Base-by-base conservation (phyloP, 2,797 vertebrate species). In the Buphagus erythrorhynchus region DNA sequence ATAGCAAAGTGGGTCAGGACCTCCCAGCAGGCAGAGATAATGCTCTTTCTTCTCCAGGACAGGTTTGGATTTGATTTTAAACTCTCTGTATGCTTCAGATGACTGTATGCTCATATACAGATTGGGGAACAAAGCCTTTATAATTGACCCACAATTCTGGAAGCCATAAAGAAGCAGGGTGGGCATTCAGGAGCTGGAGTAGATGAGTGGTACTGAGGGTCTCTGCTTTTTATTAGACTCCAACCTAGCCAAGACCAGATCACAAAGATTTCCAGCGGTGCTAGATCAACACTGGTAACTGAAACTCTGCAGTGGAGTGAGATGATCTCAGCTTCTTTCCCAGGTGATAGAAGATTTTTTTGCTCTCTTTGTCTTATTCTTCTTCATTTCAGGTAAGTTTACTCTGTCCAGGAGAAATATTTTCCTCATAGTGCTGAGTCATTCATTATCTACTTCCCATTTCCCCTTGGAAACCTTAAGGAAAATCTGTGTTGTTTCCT, bases 1-100 rank as follows among this genome's bases (percentile, higher is more conserved):
- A 94, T 86, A 93, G 87, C 75, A 88, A 95, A 95, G 87, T 95
- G 85, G 94, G 91, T 94, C 93, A 96, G 87, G 89, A 94, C 93
- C 90, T 96, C 88, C 76, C 82, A 93, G 76, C 62, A 96, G 93
- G 62, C 82, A 90, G 69, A 91, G 75, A 86, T 88, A 90, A 61
- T 4, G 0, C 20, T 55, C 42, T 74, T 79, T 65, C 26, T 81
- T 85, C 91, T 93, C 63, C 66, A 43, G 77, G 36, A 73, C 63
- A 76, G 49, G 62, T 78, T 94, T 69, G 67, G 24, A 28, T 91
- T 87, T 92, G 51, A 45, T 69, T 80, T 88, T 69, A 79, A 75
- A 67, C 48, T 63, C 43, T 59, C 19, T 51, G 6, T 2, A 1
- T 57, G 48, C 72, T 80, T 77, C 67, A 61, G 20, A 43, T 31